A percentile compares a stretch with the other conserved stretches of the same genome.
Evolutionary conservation across 2,113 vertebrate genomes (phyloP).

Genomic region (Cheilinus undulatus): DNA sequence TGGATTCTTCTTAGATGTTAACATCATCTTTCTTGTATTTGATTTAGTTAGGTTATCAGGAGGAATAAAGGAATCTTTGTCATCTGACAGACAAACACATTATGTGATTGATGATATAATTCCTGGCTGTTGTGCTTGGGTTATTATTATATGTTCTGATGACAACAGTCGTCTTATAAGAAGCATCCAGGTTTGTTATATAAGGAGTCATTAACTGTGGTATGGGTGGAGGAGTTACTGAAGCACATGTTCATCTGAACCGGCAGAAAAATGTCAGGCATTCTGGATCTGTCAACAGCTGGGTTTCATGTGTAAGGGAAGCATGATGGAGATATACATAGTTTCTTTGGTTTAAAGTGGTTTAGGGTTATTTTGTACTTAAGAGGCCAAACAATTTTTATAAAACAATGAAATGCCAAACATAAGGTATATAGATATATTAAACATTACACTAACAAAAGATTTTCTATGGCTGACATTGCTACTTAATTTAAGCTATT

Average conservation of each 20-base stretch:
- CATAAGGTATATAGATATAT: too few relatives aligned
- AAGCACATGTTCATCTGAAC: conserved; percentile 47
- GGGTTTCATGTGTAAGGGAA: neutral
- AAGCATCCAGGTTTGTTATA: conserved; percentile 37
- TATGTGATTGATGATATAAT: neutral
- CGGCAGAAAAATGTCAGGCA: conserved; percentile 45
- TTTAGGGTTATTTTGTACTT: too few relatives aligned
- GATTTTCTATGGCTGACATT: too few relatives aligned
- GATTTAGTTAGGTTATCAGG: neutral
- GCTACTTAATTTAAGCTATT: too few relatives aligned
- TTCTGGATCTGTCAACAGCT: conserved; percentile 38
- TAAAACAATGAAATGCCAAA: too few relatives aligned
- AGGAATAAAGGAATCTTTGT: neutral
- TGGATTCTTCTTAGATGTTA: neutral
- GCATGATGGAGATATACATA: neutral
- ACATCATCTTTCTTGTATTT: neutral
- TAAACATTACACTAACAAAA: too few relatives aligned
- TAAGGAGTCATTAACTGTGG: neutral
- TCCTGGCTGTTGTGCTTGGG: neutral
- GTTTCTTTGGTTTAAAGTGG: neutral
- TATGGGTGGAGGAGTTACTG: conserved; percentile 5
- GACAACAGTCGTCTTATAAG: neutral
- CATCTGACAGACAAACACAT: neutral
- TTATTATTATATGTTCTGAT: neutral
- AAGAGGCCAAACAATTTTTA: too few relatives aligned